Base-by-base conservation (phyloP, 2,888 invertebrate species). In the Chrysolina oricalcia region DNA sequence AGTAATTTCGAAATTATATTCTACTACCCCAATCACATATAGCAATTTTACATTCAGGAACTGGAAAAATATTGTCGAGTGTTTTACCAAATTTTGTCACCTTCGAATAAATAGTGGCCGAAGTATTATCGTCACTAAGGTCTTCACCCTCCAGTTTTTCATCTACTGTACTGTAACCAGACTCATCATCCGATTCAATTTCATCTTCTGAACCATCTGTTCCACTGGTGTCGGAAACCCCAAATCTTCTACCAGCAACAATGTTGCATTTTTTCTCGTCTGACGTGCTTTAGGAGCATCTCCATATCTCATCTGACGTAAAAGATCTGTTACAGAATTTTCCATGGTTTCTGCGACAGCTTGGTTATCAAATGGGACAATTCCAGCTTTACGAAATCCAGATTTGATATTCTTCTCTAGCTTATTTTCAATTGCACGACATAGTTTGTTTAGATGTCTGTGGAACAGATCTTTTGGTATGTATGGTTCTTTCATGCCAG, bases 401-500 rank as follows among this genome's bases (percentile, higher is more conserved):
- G 70, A 62, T 43, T 35, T 62, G 62, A 70, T 48, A 70, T 62
- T 70, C n/a, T 70, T 70, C 35, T 43, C 27, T 23, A 46, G 43
- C 46, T 46, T 70, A 46, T 62, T n/a, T 70, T 70, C 15, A 63
- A 70, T 56, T 56, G 62, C 70, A 41, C 19, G 40, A 19, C 46
- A 68, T 53, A 53, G 40, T 68, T 53, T 53, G 48, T 23, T 41
- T 27, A 50, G 53, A 23, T 50, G 68, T 46, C 63, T 62, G 17
- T 21, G 62, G 23, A 62, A 70, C 46, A 23, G 23, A 63, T 43
- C n/a, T 63, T 70, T 70, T 62, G 70, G 70, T 27, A 63, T 62
- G 21, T 46, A 63, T 48, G 70, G 48, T 70, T 70, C 63, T 43
- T 63, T 70, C 63, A 62, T 43, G 46, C 70, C 70, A 21, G 70